Base-by-base conservation (phyloP, 2,888 invertebrate species). In the Ormyrus nitidulus region DNA sequence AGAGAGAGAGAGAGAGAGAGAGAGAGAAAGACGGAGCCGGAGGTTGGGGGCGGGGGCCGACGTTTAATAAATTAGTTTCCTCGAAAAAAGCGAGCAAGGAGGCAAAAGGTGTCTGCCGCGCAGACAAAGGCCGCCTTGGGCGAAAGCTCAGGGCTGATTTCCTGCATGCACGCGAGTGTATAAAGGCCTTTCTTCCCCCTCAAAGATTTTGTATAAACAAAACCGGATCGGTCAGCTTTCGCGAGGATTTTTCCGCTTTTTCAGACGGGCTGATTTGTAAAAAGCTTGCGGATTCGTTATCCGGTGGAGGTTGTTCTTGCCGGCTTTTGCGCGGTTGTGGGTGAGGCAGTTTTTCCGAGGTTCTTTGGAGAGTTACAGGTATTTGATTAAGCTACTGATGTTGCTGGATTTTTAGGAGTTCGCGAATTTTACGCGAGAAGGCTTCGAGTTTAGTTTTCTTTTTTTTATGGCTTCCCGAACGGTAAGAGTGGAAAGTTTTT, bases 51-150 rank as follows among this genome's bases (percentile, higher is more conserved):
- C 0, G n/a, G 7, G 56, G 48, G 19, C 48, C 61, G 69, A 70
- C 76, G 69, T 77, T 58, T 70, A 77, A 53, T 65, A 77, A 77
- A 77, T 70, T 54, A 58, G 64, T 65, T 77, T 71, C 34, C 64
- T 64, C 49, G 64, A 46, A 46, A 59, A 64, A 73, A 10, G 56
- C 48, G 53, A 53, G 34, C 62, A 46, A 19, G 19, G 8, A 9
- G 19, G 11, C 48, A 65, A 65, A 65, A 74, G 73, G 49, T 48
- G 49, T 51, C 48, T 49, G 49, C 9, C 19, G 11, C 69, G 34
- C 53, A 68, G 53, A 68, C 46, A 19, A 19, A 19, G 51, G 2
- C 10, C 9, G 51, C 11, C 9, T 4, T 2, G 49, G 7, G 49
- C 49, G 10, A 49, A 49, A 46, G 34, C 64, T 5, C 65, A 49